These are phyloP conservation scores for Carassius gibelio DNA, from an alignment of 2,113 vertebrate species.

Conservation along the genomic window DNA sequence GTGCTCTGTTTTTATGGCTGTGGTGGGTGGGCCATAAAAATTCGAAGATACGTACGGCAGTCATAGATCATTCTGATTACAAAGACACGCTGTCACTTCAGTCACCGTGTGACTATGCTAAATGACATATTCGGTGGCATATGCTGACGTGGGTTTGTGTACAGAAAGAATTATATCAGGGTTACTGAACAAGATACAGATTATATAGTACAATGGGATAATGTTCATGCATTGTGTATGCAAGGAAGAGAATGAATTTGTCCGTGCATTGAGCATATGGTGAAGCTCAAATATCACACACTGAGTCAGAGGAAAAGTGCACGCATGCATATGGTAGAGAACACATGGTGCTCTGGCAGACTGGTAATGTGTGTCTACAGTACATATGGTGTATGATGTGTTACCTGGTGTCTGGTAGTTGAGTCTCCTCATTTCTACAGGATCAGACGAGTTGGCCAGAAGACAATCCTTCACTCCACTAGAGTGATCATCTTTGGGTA, in stretches of 20 bases:
- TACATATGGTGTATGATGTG: slow-evolving; percentile 32
- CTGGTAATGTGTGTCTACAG: slow-evolving; percentile 19
- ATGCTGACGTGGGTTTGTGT: slow-evolving; percentile 4
- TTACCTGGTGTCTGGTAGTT: slow-evolving; percentile 96
- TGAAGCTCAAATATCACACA: background rate
- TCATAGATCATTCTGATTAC: slow-evolving; percentile 34
- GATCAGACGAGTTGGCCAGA: slow-evolving; percentile 87
- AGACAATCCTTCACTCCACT: slow-evolving; percentile 88
- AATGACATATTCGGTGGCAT: slow-evolving; percentile 21
- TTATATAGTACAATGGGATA: background rate
- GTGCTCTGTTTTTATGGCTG: background rate
- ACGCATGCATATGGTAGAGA: slow-evolving; percentile 47
- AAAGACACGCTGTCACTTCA: slow-evolving; percentile 21
- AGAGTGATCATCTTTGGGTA: slow-evolving; percentile 89
- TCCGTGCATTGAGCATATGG: slow-evolving; percentile 49
- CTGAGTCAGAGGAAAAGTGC: slow-evolving; percentile 53
- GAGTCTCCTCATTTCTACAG: slow-evolving; percentile 92
- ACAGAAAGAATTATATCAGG: slow-evolving; percentile 27
- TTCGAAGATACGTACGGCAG: background rate
- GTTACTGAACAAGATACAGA: background rate
- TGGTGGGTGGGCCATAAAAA: background rate
- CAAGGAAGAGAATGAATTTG: background rate
- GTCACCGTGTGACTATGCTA: background rate
- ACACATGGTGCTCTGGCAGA: slow-evolving; percentile 8
- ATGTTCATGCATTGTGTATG: background rate